Conservation (phyloP, 2,113 vertebrate species). For the Syngnathoides biaculeatus region DNA sequence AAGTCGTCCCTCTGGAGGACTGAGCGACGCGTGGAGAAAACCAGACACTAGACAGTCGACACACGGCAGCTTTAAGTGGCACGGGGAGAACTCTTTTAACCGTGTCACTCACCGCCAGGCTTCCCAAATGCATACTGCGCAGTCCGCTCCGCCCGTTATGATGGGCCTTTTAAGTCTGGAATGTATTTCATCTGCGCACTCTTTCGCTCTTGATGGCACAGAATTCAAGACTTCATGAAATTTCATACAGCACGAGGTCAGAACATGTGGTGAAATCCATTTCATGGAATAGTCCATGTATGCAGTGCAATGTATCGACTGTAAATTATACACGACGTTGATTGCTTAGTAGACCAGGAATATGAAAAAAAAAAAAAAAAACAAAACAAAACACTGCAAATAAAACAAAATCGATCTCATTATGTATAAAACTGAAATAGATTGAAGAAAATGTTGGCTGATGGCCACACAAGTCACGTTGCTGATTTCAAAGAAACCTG, state of each 20-base stretch:
- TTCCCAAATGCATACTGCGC: slow-evolving; percentile 28
- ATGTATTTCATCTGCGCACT: slow-evolving; percentile 43
- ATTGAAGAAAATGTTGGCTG: slow-evolving; percentile 59
- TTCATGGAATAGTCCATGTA: not conserved
- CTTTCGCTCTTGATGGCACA: slow-evolving; percentile 17
- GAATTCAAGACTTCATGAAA: slow-evolving; percentile 7
- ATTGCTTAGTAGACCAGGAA: slow-evolving; percentile 32
- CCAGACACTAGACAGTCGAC: slow-evolving; percentile 32
- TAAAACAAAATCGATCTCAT: slow-evolving; percentile 38
- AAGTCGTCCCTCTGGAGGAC: slow-evolving; percentile 66
- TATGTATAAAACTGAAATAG: slow-evolving; percentile 37
- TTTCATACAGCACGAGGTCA: slow-evolving; percentile 12
- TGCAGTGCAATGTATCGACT: not conserved
- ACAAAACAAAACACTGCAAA: slow-evolving; percentile 42
- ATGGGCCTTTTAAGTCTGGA: slow-evolving; percentile 49
- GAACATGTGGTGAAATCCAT: not conserved
- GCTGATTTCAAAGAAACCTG: slow-evolving; percentile 71
- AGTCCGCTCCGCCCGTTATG: slow-evolving; percentile 48
- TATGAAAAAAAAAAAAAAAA: slow-evolving; percentile 30
- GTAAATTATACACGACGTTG: slow-evolving; percentile 4
- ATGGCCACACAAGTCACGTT: slow-evolving; percentile 66
- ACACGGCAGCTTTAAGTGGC: slow-evolving; percentile 52
- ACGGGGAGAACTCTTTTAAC: slow-evolving; percentile 45
- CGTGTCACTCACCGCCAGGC: slow-evolving; percentile 40
- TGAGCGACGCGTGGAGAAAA: slow-evolving; percentile 41